These are phyloP conservation scores for Tetrao urogallus DNA, from an alignment of 2,113 vertebrate genomes.

Conservation along the genomic window DNA sequence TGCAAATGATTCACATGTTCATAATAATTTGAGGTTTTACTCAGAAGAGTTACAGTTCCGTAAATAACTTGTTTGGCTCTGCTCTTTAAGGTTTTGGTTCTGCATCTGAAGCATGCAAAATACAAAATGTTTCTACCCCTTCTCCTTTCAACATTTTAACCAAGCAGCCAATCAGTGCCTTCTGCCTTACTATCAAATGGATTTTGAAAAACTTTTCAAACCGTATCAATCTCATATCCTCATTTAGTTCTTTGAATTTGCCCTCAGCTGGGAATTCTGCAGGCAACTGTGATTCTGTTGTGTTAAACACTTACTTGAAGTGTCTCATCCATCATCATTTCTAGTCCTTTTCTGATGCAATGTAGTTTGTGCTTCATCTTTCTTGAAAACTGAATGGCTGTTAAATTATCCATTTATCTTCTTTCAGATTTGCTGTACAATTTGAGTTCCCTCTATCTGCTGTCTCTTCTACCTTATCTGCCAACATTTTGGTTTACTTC, in stretches of 20 bases:
- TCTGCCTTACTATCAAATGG: slow-evolving; percentile 78
- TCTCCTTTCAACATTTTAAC: slow-evolving; percentile 63
- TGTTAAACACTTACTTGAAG: slow-evolving; percentile 77
- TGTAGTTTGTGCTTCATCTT: slow-evolving; percentile 85
- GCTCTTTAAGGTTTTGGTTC: slow-evolving; percentile 9
- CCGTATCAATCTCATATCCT: slow-evolving; percentile 78
- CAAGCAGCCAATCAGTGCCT: slow-evolving; percentile 74
- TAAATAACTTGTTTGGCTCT: slow-evolving; percentile 21
- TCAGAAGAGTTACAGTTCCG: slow-evolving; percentile 32
- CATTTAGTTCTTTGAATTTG: slow-evolving; percentile 76
- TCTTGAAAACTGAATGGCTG: slow-evolving; percentile 85
- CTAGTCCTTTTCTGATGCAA: slow-evolving; percentile 84
- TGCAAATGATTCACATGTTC: neutral
- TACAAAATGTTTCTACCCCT: slow-evolving; percentile 46
- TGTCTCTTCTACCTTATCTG: slow-evolving; percentile 75
- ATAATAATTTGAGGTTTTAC: neutral
- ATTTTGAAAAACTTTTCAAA: slow-evolving; percentile 85
- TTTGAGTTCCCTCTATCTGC: slow-evolving; percentile 70
- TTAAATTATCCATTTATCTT: slow-evolving; percentile 89
- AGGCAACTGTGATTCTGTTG: slow-evolving; percentile 74
- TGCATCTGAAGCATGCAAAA: neutral
- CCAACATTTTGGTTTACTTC: slow-evolving; percentile 74
- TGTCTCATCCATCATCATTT: slow-evolving; percentile 84
- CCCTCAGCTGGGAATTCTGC: slow-evolving; percentile 78
- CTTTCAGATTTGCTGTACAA: slow-evolving; percentile 79